A percentile compares a stretch with the other conserved stretches of the same genome.
phyloP scores from a whole-genome alignment of 2,888 invertebrate species.

The Ectobius pallidus region DNA sequence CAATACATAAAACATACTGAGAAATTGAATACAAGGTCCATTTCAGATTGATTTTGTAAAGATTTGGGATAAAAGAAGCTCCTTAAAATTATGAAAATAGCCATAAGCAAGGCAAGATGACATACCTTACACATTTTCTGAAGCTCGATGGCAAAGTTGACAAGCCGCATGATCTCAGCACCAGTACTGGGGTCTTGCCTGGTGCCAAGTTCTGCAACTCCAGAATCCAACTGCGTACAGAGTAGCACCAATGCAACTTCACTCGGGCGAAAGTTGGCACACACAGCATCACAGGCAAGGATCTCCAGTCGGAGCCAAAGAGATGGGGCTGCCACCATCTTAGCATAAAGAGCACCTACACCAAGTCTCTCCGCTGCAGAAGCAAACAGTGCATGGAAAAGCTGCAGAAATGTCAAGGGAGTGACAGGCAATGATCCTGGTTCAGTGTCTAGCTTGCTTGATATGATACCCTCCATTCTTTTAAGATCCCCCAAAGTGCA shows the following conservation, averaged over 20 bases:
- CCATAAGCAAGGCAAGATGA: too few species aligned
- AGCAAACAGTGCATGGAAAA: constrained; percentile 68
- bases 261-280: constrained; percentile 74
- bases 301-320: constrained; percentile 74
- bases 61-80: too few species aligned
- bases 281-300: constrained; percentile 74
- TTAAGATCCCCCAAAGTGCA: constrained; percentile 84
- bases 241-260: constrained; percentile 80
- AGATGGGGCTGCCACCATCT: constrained; percentile 63
- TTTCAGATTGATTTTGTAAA: too few species aligned
- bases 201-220: constrained; percentile 46
- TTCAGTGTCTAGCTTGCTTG: constrained; percentile 73
- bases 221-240: constrained; percentile 70
- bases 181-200: constrained; percentile 42
- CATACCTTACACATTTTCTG: constrained; percentile 73
- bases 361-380: constrained; percentile 62
- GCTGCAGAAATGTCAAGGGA: constrained; percentile 71
- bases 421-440: constrained; percentile 65
- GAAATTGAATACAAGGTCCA: too few species aligned
- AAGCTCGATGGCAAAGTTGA: constrained; percentile 73
- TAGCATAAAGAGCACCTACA: constrained; percentile 60
- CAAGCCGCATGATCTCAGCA: constrained; percentile 64
- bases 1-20: too few species aligned
- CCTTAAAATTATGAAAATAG: too few species aligned
- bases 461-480: constrained; percentile 85